Base-by-base conservation (phyloP, 2,113 vertebrate species). In the Micronycteris hirsuta region DNA sequence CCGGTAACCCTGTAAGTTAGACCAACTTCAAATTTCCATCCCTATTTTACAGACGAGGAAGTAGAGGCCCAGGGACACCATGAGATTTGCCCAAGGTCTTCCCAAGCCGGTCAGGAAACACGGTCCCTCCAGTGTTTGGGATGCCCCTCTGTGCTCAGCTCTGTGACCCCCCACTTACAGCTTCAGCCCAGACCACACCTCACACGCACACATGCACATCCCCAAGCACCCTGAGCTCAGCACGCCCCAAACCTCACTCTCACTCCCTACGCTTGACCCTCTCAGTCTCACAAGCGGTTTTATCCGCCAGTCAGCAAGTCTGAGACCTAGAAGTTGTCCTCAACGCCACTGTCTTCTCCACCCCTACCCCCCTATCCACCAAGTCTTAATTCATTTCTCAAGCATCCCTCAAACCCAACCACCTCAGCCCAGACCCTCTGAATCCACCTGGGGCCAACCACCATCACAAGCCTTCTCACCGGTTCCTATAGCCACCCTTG, bases 51-150 rank as follows among this genome's bases (percentile, higher is more conserved):
- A 63, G 49, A 83, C 19, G 38, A 71, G 43, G 20, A 65, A 56
- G 31, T n/a, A 3, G 43, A 82, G 58, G 14, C 22, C 45, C 33
- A 47, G 38, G 45, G 22, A 65, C 28, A 19, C 26, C 1, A 20
- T 1, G 6, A 31, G 15, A 83, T 45, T 19, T 33, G 24, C 31
- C 45, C 73, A 28, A 33, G 12, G 4, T 90, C 82, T 56, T 67
- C 74, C 49, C 0, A 0, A 71, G n/a, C 14, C 22, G 4, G n/a
- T 5, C 4, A 15, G 58, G 45, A 43, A 63, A 54, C 19, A 20
- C 4, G 22, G 2, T 81, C 36, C 13, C 3, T 28, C 54, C 10
- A 1, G n/a, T n/a, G n/a, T n/a, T 0, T 13, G 8, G 17, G 6
- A 61, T 26, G 36, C 19, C 45, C 24, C 26, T 26, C 71, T n/a